A percentile compares a stretch with the other conserved stretches of the same genome.
Evolutionary conservation across 2,888 invertebrate species (phyloP).

Genomic region (Drosophila gaucha): DNA sequence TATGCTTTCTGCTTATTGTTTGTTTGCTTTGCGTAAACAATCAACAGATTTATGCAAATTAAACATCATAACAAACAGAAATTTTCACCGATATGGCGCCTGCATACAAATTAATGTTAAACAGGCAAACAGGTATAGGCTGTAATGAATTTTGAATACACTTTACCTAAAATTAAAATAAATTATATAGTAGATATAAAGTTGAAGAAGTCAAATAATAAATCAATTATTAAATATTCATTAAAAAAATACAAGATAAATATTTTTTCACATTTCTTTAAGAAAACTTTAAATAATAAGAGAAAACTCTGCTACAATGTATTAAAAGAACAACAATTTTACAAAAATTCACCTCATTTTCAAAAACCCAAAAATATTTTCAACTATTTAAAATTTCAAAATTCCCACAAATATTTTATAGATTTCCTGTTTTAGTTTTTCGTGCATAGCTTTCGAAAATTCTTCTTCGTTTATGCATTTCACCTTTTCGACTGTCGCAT

Average conservation of each 20-base stretch:
- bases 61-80: slow-evolving; percentile 33
- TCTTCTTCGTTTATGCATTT: background rate
- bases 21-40: slow-evolving; percentile 46
- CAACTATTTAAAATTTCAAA: slow-evolving; percentile 3
- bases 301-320: background rate
- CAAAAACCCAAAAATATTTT: background rate
- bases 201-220: background rate
- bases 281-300: no score
- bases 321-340: no score
- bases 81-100: slow-evolving; percentile 49
- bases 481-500: slow-evolving; percentile 11
- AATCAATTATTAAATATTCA: no score
- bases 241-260: no score
- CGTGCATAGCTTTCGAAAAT: background rate
- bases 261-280: no score
- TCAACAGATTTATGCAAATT: slow-evolving; percentile 58
- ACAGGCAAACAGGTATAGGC: background rate
- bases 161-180: background rate
- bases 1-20: slow-evolving; percentile 40
- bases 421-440: background rate
- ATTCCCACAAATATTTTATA: slow-evolving; percentile 1
- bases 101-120: slow-evolving; percentile 50
- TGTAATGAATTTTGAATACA: slow-evolving; percentile 1
- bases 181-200: background rate
- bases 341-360: no score